Conservation (phyloP, 2,797 vertebrate genomes). For the Peromyscus nudipes region DNA sequence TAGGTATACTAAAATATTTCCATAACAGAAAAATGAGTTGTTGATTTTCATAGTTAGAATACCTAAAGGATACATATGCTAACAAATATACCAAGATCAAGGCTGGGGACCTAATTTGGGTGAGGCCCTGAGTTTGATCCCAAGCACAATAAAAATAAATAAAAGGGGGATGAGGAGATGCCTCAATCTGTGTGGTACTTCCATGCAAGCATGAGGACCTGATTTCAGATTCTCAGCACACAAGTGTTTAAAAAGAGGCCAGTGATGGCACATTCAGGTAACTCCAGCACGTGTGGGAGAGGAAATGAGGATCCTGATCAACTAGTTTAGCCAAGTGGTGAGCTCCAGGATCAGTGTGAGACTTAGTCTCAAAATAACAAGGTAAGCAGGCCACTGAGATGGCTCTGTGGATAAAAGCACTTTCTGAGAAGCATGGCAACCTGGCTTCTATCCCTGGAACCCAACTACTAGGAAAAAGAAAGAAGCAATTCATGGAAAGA, state of each 20-base stretch:
- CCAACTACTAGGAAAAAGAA: neutral
- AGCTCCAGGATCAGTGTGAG: neutral
- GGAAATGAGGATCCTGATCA: neutral
- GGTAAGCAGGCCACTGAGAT: neutral
- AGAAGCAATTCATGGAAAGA: neutral
- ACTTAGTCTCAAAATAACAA: neutral
- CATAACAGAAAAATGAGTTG: neutral
- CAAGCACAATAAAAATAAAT: neutral
- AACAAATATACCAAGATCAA: neutral
- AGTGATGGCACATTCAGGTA: neutral
- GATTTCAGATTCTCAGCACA: neutral
- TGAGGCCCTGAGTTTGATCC: neutral
- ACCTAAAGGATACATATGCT: neutral
- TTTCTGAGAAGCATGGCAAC: neutral
- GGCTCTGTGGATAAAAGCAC: neutral
- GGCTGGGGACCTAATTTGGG: neutral
- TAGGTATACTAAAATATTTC: neutral
- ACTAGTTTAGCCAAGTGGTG: neutral
- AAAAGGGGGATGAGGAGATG: neutral
- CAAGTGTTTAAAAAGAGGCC: neutral
- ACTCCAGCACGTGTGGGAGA: too few species aligned
- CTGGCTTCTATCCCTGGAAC: neutral
- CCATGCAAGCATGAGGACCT: neutral
- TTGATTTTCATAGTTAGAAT: neutral
- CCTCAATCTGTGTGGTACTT: too few species aligned